phyloP scores from a whole-genome alignment of 2,888 invertebrate species.

The Atethmia centrago region DNA sequence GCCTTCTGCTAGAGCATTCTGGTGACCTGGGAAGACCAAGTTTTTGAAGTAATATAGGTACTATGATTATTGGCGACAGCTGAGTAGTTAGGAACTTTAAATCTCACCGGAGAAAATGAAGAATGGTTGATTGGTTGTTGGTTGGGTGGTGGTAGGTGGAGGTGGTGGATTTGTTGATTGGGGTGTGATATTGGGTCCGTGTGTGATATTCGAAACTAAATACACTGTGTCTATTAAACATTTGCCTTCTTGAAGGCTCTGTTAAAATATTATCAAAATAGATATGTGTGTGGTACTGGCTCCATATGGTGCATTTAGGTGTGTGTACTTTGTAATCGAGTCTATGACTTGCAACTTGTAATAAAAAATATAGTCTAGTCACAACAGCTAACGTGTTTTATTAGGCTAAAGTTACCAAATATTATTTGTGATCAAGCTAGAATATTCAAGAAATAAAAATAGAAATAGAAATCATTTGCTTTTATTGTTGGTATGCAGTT shows the following conservation, averaged over 20 bases:
- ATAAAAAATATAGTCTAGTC: no score
- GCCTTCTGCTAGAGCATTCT: constrained; percentile 67
- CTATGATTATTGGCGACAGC: neutral
- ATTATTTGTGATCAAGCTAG: neutral
- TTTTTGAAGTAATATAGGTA: neutral
- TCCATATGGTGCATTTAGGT: no score
- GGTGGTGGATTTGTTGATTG: neutral
- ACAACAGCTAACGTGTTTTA: no score
- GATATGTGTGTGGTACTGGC: no score
- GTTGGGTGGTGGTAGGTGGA: neutral
- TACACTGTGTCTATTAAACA: neutral
- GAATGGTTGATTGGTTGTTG: neutral
- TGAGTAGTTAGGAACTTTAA: neutral
- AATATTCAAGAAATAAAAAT: no score
- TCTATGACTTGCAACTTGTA: no score
- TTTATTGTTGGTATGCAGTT: no score
- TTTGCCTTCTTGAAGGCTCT: no score
- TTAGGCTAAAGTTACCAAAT: neutral
- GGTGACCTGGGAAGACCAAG: constrained; percentile 56
- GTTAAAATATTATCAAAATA: no score
- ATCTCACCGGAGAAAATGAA: neutral
- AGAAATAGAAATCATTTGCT: no score
- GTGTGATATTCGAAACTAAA: neutral
- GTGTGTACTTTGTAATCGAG: no score
- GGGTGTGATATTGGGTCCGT: neutral